Evolutionary conservation across 2,113 vertebrate genomes (phyloP).

Genomic region (Mesitornis unicolor): DNA sequence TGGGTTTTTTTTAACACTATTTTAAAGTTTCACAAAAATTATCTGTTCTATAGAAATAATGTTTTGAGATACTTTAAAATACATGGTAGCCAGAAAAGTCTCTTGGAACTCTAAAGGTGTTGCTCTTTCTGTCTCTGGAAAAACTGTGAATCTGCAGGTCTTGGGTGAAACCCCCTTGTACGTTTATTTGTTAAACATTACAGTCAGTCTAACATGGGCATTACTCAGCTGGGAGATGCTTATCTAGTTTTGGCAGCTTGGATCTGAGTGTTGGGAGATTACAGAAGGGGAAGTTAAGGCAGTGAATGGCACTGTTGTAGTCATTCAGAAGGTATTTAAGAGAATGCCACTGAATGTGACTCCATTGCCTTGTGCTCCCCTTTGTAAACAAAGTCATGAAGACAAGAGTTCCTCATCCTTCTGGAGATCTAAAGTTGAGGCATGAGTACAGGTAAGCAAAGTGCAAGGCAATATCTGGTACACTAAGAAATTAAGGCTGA

Average conservation of each 20-base stretch:
- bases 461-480: not conserved
- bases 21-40: slow-evolving; percentile 8
- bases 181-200: not conserved
- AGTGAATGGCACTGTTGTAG: not conserved
- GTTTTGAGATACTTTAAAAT: not conserved
- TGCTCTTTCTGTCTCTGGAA: not conserved
- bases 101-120: not conserved
- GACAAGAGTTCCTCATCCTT: not conserved
- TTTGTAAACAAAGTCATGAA: not conserved
- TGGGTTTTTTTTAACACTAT: not conserved
- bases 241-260: not conserved
- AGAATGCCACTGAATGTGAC: not conserved
- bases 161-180: not conserved
- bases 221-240: not conserved
- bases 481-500: not conserved
- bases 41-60: slow-evolving; percentile 1
- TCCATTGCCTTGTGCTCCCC: not conserved
- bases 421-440: not conserved
- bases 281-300: not conserved
- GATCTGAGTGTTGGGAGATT: not conserved
- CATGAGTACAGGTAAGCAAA: not conserved
- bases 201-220: not conserved
- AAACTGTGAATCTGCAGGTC: not conserved
- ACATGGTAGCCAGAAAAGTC: not conserved
- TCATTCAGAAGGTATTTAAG: not conserved